Evolutionary conservation across 2,888 invertebrate genomes (phyloP), one percentile per base, ranked within the genome.

Genomic region (Tachina grossa): DNA sequence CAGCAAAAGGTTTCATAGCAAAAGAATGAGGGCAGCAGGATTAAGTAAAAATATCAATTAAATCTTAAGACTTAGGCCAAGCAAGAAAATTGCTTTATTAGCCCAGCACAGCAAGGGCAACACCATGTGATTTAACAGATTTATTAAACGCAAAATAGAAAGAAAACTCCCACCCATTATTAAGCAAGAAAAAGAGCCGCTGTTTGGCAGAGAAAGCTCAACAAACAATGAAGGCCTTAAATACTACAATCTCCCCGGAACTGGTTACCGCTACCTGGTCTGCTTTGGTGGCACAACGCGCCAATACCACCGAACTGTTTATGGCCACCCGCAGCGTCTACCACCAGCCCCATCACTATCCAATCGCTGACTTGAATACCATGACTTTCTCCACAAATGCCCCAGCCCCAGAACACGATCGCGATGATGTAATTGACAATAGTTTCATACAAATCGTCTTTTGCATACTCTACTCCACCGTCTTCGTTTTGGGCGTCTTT

Each of bases 401-500:
- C 0, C 69, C 79, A 22, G 11, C 63, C 51, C 43, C 78, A 45
- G 53, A 65, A 53, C 14, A 66, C 0, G 82, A 72, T 14, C 75
- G 79, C 13, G 63, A 83, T 53, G 90, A 90, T 53, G 87, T 92
- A 13, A 92, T 92, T 53, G 88, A 89, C 68, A 90, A 92, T 83
- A 89, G 89, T 43, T 87, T 91, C 51, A 89, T 92, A 63, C 92
- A 92, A 88, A 90, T 92, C 71, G 90, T 92, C 59, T 92, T 92
- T 88, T 92, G 92, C 71, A 89, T 92, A 5, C 88, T 92, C 9
- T 92, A 92, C 77, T 88, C 90, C 14, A 92, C 92, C 0, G 92
- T 92, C 31, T 99, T 99, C 91, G 94, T 97, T 0, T 93, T 98
- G 59, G 99, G 99, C 3, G 94, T 98, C 1, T 95, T 96, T 88